Conservation (phyloP, 2,888 invertebrate species). For the Drosophila parthenogenetica region DNA sequence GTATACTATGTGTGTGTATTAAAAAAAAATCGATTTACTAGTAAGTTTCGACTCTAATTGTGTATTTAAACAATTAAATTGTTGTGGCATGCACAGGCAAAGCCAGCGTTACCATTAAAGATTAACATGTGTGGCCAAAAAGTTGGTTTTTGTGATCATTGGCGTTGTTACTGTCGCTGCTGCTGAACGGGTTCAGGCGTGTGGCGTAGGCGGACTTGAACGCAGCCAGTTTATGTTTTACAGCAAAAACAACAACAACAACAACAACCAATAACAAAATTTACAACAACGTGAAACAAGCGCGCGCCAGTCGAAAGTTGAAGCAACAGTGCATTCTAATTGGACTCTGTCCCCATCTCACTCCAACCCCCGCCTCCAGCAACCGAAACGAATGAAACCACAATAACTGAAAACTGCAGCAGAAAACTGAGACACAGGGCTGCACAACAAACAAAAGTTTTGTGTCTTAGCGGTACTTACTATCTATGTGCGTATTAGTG, state of each 20-base stretch:
- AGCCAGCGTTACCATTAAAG: slow-evolving; percentile 23
- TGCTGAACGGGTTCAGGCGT: slow-evolving; percentile 58
- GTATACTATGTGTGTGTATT: slow-evolving; percentile 37
- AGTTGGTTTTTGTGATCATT: slow-evolving; percentile 15
- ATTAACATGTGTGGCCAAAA: slow-evolving; percentile 52
- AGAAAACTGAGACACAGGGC: slow-evolving; percentile 30
- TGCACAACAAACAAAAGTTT: slow-evolving; percentile 60
- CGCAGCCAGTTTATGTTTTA: slow-evolving; percentile 53
- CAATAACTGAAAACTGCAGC: slow-evolving; percentile 51
- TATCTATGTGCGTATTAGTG: slow-evolving; percentile 10
- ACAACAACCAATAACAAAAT: slow-evolving; percentile 33
- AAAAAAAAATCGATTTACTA: slow-evolving; percentile 71
- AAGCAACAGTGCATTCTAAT: slow-evolving; percentile 72
- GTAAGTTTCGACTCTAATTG: slow-evolving; percentile 67
- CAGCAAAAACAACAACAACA: slow-evolving; percentile 23
- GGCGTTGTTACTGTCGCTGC: slow-evolving; percentile 15
- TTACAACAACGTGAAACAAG: slow-evolving; percentile 31
- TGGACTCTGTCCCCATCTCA: slow-evolving; percentile 46
- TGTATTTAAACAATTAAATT: slow-evolving; percentile 54
- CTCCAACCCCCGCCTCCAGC: neutral
- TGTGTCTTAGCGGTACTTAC: slow-evolving; percentile 45
- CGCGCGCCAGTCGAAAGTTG: slow-evolving; percentile 57
- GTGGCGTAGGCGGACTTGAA: slow-evolving; percentile 73
- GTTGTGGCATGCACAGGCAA: slow-evolving; percentile 16
- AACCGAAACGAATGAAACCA: slow-evolving; percentile 29